Base-by-base conservation (phyloP, 2,113 vertebrate species). In the Microtus ochrogaster region DNA sequence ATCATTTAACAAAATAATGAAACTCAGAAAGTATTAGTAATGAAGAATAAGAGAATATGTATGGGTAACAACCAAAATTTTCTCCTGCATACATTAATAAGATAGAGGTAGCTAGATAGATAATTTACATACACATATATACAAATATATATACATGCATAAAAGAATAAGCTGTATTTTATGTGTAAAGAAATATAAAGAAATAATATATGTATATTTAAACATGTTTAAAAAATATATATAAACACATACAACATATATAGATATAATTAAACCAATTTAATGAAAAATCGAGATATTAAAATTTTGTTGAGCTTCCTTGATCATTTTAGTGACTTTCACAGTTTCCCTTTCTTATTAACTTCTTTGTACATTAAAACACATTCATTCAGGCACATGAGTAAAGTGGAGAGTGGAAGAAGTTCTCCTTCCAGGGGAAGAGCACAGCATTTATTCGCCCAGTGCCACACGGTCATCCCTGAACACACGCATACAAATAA, bases 241-340 rank as follows among this genome's bases (percentile, higher is more conserved):
- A 68, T 55, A 5, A 55, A 55, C 33, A 68, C 28, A 30, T 66
- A 1, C 1, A 4, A 65, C 26, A 33, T 68, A 30, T 68, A 36
- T 68, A 68, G 14, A 68, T 33, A 36, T 68, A 14, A 77, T 77
- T 47, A 36, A 78, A 52, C 47, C 8, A 78, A 52, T 52, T 78
- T 21, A 52, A 78, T 36, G 16, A 21, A 19, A 33, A 52, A 49
- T 55, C 2, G 39, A 83, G 58, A 52, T 97, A 70, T 90, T 92
- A 77, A 92, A 84, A 97, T 36, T 96, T 89, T 96, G 39, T 78
- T 95, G 82, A 97, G 95, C n/a, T 84, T n/a, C 7, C 98, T 98
- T 98, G 96, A 98, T 98, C 94, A 97, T 95, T 98, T 97, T 98
- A 98, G 98, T 97, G 96, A 98, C 97, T 90, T 96, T 98, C 92